Evolutionary conservation across 2,113 vertebrate genomes (phyloP), one percentile per base, ranked within the genome.

Genomic region (Platichthys stellatus): DNA sequence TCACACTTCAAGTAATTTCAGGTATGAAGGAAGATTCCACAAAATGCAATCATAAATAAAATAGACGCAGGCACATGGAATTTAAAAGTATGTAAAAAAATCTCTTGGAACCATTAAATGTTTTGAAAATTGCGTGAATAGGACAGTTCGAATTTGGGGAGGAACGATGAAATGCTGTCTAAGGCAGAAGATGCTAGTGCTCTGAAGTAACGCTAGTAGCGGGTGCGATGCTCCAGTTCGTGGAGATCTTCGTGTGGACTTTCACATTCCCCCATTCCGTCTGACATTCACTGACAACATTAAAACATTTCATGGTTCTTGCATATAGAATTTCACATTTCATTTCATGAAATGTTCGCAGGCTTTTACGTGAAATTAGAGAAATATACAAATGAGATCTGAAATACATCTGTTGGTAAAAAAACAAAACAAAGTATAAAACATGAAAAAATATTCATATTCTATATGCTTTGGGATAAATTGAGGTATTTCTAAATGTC

Each of bases 1-100:
- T 89, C 84, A 89, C 90, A 92, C 87, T 92, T 95, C 93, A 94
- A 94, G 93, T 94, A 86, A 93, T 92, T 92, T 92, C 90, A 93
- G 90, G 92, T 89, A 86, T 83, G 74, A 83, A 76, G 43, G 35
- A 82, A 69, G 63, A 87, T 76, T 72, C 20, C 61, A 74, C 8
- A 35, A n/a, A 58, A 74, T 23, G 11, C 11, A 69, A 75, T 86
- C 67, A 82, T 68, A 77, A 77, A 81, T 58, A 82, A 68, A 70
- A 4, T 23, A 72, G 63, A 73, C 3, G 67, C 60, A 53, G 13
- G 70, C 61, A 76, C 15, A 67, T 69, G 49, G 60, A 56, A 53
- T 70, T 77, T 56, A 17, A 61, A 66, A 76, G 13, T 45, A 65
- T 2, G 5, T 20, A 43, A 43, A 21, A n/a, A 80, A 73, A 56